Evolutionary conservation across 2,113 vertebrate genomes (phyloP).

Genomic region (Hyaena hyaena): DNA sequence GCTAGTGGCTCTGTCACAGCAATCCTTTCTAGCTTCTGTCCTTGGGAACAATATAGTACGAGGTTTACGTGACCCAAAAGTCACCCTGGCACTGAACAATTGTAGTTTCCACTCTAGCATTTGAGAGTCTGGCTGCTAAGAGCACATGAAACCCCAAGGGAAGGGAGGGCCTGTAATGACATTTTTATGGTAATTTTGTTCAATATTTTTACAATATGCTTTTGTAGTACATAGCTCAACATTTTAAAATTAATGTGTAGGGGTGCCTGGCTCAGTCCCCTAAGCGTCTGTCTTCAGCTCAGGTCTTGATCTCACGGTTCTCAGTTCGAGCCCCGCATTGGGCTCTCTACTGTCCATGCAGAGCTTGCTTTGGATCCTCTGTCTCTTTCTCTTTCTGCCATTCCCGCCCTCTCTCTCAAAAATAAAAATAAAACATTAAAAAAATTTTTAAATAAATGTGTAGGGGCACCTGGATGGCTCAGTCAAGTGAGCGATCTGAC

Average conservation of each 20-base stretch:
- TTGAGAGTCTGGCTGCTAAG: not conserved
- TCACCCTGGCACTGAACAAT: not conserved
- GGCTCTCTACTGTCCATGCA: too few relatives aligned
- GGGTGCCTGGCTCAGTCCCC: too few relatives aligned
- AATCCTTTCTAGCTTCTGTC: not conserved
- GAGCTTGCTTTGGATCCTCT: too few relatives aligned
- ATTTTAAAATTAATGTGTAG: slow-evolving; percentile 15
- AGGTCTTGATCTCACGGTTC: too few relatives aligned
- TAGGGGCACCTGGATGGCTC: too few relatives aligned
- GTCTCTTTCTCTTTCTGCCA: too few relatives aligned
- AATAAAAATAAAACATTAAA: too few relatives aligned
- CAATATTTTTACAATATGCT: not conserved
- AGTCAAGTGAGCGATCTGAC: too few relatives aligned
- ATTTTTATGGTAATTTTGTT: not conserved
- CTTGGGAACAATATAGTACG: not conserved
- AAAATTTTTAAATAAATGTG: too few relatives aligned
- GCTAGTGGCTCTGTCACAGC: not conserved
- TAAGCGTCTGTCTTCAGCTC: too few relatives aligned
- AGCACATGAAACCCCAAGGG: not conserved
- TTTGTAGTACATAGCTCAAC: not conserved
- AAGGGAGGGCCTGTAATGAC: not conserved
- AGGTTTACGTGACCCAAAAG: not conserved
- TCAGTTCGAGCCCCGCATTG: too few relatives aligned
- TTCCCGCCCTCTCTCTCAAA: too few relatives aligned
- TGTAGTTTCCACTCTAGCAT: not conserved